Evolutionary conservation across 2,888 invertebrate genomes (phyloP), one percentile per base, ranked within the genome.

Genomic region (Cepaea hortensis): DNA sequence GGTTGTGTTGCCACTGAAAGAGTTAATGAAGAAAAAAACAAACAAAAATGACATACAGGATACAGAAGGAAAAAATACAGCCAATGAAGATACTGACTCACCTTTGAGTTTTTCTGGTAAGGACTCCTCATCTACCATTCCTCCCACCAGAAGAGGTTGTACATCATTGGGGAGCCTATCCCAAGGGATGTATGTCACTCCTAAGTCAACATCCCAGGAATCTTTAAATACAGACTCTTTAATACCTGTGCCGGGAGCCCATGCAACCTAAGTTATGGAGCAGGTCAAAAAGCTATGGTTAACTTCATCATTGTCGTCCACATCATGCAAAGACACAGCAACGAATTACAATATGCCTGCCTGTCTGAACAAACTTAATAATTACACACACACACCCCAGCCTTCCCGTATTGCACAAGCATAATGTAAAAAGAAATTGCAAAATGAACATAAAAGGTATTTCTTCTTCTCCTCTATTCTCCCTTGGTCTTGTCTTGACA

Each of bases 221-320:
- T 98, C 98, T 95, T 98, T 98, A 96, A 97, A 97, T 61, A 91
- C 87, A 92, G 98, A 98, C 95, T 98, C 98, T 13, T 99, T 98
- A 68, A 91, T 98, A 77, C 99, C 99, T 95, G 98, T 98, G 20
- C 98, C 98, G 3, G 98, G 98, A 55, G 99, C 99, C 99, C 99
- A 99, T 0, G 98, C 98, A 94, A 98, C 96, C 97, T 97, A 15
- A 50, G 72, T 55, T 55, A 55, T 55, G 55, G 55, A 55, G 3
- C 11, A 55, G 55, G 11, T 48, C 46, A 75, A 23, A 46, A 15
- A 75, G 55, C 55, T 3, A 9, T 55, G n/a, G 13, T 5, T 68
- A 68, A 68, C 18, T 20, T 20, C 68, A 68, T 68, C 3, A 68
- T 15, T 18, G 18, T 20, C 5, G 18, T 20, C 5, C n/a, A 68